Base-by-base conservation (phyloP, 2,888 invertebrate species). In the Coelopa pilipes region DNA sequence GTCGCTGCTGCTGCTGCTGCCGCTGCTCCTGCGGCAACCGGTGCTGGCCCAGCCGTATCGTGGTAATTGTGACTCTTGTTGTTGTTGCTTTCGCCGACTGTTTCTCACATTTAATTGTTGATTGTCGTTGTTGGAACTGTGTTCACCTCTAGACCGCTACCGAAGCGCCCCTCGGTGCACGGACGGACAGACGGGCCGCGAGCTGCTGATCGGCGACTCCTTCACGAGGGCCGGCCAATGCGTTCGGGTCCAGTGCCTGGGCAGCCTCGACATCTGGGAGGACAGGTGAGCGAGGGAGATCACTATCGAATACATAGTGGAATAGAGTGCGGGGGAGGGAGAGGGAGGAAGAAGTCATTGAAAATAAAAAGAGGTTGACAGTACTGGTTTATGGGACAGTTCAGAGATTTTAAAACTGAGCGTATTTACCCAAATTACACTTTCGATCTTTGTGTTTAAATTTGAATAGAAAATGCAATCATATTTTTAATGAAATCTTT, bases 201-300 rank as follows among this genome's bases (percentile, higher is more conserved):
- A 84, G 73, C 70, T 86, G n/a, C 84, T 81, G 70, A 78, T 87
- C 49, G 87, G 87, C 0, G 86, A 87, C 70, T 79, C 81, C 9
- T 84, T 86, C 50, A 84, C 86, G 24, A 81, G 86, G 4, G 79
- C 78, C 0, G 85, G 83, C 0, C 81, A 82, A 68, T 87, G 87
- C 67, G 79, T 85, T 70, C 81, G 86, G 0, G 83, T 85, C 0
- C 87, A 87, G 69, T 87, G 87, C 57, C 78, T 85, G 75, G 86
- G 85, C 17, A 82, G 80, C 9, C 74, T 83, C 24, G 77, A 83
- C 21, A 63, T 87, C 1, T 87, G 86, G 87, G 85, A 87, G 76
- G 86, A 87, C 76, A 84, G 82, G 87, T 87, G 72, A 76, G 80
- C 74, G 60, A 19, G 17, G n/a, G 34, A 34, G 34, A 34, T 2